Evolutionary conservation across 2,113 vertebrate species (phyloP).

Genomic region (Girardinichthys multiradiatus): DNA sequence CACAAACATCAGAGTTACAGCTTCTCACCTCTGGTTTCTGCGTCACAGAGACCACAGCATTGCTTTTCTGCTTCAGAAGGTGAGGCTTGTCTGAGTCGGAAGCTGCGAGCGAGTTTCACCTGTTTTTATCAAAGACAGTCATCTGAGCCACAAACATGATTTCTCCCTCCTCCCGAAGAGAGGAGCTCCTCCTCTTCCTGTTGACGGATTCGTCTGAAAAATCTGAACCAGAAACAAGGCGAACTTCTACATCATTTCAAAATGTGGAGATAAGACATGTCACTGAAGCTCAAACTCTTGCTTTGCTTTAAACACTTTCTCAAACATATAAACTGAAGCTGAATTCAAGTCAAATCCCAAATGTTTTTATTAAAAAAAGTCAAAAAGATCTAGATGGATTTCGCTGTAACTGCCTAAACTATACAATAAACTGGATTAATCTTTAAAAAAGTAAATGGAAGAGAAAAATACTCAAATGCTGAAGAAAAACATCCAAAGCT

Average conservation of each 20-base stretch:
- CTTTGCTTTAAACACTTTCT: no score
- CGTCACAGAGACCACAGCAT: background rate
- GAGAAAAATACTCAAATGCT: no score
- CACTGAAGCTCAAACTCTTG: background rate
- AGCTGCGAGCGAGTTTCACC: constrained; percentile 75
- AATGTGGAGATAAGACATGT: background rate
- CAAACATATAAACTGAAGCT: no score
- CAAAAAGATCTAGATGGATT: no score
- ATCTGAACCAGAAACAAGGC: constrained; percentile 77
- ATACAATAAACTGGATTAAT: no score
- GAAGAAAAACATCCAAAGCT: background rate
- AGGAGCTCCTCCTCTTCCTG: constrained; percentile 89
- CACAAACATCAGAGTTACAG: background rate
- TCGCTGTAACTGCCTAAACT: no score
- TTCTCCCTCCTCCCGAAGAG: constrained; percentile 90
- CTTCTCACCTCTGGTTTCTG: background rate
- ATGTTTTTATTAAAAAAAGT: no score
- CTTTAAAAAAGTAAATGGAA: no score
- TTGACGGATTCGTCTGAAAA: constrained; percentile 86
- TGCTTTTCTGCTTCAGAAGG: background rate
- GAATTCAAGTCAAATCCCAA: no score
- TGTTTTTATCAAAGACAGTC: constrained; percentile 99
- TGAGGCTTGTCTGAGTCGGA: no score
- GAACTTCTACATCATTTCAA: background rate
- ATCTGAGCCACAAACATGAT: constrained; percentile 95